Evolutionary conservation across 1,140 invertebrate genomes (phyloP).

Genomic region (Euura saliciscinereae): DNA sequence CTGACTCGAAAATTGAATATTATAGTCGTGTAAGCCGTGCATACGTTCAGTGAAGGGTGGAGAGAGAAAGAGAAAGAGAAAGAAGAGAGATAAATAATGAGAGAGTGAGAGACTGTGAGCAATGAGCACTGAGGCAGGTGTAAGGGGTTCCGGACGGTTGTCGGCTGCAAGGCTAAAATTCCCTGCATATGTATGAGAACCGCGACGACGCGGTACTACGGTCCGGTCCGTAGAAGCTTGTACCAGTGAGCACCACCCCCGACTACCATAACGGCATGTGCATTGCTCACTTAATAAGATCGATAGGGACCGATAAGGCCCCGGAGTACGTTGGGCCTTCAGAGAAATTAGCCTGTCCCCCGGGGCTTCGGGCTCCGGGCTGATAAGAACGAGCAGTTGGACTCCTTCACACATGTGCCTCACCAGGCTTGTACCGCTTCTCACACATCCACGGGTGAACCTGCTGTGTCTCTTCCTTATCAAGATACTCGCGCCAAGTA

Average conservation of each 20-base stretch:
- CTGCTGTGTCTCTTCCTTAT: too few relatives aligned
- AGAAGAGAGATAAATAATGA: too few relatives aligned
- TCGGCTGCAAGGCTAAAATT: not conserved
- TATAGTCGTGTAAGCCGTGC: not conserved
- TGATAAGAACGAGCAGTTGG: slow-evolving; percentile 1
- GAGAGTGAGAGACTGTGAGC: not conserved
- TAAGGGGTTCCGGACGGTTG: not conserved
- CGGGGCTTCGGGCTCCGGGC: not conserved
- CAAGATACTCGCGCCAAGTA: too few relatives aligned
- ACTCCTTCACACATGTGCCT: not conserved
- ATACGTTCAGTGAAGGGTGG: not conserved
- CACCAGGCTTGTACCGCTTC: too few relatives aligned
- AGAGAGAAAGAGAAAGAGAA: too few relatives aligned
- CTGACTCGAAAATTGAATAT: not conserved
- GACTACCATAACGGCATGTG: slow-evolving; percentile 35
- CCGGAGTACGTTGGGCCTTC: not conserved
- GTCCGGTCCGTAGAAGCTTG: not conserved
- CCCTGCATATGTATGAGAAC: slow-evolving; percentile 1
- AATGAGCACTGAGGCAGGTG: slow-evolving; percentile 3
- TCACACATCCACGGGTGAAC: too few relatives aligned
- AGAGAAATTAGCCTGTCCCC: slow-evolving; percentile 5
- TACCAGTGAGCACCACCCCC: slow-evolving; percentile 4
- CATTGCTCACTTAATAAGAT: slow-evolving; percentile 56
- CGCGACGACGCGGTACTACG: not conserved
- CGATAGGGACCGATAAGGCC: slow-evolving; percentile 36